Evolutionary conservation across 2,888 invertebrate species (phyloP).

Genomic region (Xestia rhomboidea): DNA sequence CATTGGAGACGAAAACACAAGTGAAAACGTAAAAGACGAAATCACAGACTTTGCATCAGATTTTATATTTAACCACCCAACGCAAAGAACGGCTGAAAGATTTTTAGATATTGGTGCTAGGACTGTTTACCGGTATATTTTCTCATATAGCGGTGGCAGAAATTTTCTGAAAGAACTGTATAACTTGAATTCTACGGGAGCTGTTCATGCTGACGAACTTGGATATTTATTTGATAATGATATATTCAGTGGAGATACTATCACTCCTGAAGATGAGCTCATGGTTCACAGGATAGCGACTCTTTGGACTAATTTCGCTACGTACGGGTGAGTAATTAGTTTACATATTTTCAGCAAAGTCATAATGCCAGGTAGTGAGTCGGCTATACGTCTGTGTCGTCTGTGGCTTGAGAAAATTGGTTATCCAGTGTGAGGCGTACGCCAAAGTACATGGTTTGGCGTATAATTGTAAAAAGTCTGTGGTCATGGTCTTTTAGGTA

Average conservation of each 20-base stretch:
- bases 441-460: too few relatives aligned
- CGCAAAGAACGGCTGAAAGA: slow-evolving; percentile 44
- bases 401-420: too few relatives aligned
- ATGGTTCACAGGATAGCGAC: slow-evolving; percentile 54
- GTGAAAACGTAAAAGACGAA: slow-evolving; percentile 5
- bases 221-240: slow-evolving; percentile 58
- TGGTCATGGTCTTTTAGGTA: too few relatives aligned
- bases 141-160: slow-evolving; percentile 47
- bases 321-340: slow-evolving; percentile 18
- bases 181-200: slow-evolving; percentile 40
- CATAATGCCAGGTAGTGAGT: background rate
- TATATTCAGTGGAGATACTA: slow-evolving; percentile 1
- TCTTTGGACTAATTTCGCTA: slow-evolving; percentile 67
- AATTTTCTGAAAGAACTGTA: slow-evolving; percentile 1
- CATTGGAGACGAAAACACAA: slow-evolving; percentile 47
- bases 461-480: too few relatives aligned
- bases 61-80: slow-evolving; percentile 36
- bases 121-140: slow-evolving; percentile 48
- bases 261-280: slow-evolving; percentile 51
- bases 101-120: slow-evolving; percentile 39
- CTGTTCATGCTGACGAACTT: slow-evolving; percentile 60
- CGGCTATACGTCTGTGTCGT: too few relatives aligned
- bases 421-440: too few relatives aligned
- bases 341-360: background rate
- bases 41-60: slow-evolving; percentile 42